These are phyloP conservation scores for Physella acuta DNA, from an alignment of 1,140 invertebrate genomes.

Conservation along the genomic window DNA sequence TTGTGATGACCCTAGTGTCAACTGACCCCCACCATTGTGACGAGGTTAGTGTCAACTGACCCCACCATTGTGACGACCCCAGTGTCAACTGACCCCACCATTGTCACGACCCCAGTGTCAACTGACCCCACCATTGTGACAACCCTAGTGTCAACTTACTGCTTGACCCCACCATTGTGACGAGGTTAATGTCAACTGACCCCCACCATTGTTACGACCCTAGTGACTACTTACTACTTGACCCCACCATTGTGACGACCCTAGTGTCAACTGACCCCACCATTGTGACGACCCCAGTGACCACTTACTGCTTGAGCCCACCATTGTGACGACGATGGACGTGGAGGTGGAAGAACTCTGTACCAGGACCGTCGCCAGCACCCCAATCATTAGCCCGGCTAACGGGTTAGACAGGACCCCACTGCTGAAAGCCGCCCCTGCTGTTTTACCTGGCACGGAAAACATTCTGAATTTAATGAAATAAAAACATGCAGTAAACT, in stretches of 20 bases:
- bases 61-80: neutral
- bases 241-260: slow-evolving; percentile 9
- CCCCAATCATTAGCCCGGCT: slow-evolving; percentile 68
- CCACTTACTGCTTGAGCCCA: slow-evolving; percentile 60
- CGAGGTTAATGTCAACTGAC: neutral
- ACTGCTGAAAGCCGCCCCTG: slow-evolving; percentile 45
- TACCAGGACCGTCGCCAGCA: slow-evolving; percentile 67
- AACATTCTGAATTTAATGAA: no score
- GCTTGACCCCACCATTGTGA: neutral
- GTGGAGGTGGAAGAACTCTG: slow-evolving; percentile 69
- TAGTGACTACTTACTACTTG: slow-evolving; percentile 47
- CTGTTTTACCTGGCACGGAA: slow-evolving; percentile 32
- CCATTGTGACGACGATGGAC: slow-evolving; percentile 69
- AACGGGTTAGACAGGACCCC: slow-evolving; percentile 72
- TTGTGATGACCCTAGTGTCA: neutral
- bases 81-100: neutral
- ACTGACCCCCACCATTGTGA: neutral
- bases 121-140: neutral
- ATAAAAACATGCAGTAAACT: neutral
- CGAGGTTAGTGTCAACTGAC: neutral
- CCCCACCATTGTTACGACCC: no score
- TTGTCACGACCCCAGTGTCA: neutral
- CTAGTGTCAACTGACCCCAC: no score
- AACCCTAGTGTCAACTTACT: slow-evolving; percentile 57
- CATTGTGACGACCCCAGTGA: no score